Percentiles rank a stretch among this genome's conserved stretches.
Evolutionary conservation across 1,140 invertebrate species (phyloP).

Genomic region (Drosophila nigrodunni): DNA sequence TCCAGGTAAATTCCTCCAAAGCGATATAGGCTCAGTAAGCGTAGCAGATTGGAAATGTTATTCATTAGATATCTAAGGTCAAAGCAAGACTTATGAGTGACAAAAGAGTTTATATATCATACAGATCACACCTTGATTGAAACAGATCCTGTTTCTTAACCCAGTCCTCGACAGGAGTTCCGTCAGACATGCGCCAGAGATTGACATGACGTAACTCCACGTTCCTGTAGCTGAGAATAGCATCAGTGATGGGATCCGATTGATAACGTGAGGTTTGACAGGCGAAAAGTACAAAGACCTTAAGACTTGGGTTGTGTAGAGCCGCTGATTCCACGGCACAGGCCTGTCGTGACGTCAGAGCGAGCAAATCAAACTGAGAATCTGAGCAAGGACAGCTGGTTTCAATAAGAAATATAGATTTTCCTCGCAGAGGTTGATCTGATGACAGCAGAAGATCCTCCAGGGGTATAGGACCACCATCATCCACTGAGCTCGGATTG

Average conservation of each 20-base stretch:
- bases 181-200: conserved; percentile 86
- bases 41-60: conserved; percentile 89
- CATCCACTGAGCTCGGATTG: neutral
- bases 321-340: conserved; percentile 89
- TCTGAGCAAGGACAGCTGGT: conserved; percentile 85
- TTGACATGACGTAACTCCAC: conserved; percentile 86
- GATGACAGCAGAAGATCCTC: conserved; percentile 60
- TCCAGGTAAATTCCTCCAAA: conserved; percentile 90
- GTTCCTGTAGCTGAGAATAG: conserved; percentile 86
- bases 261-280: conserved; percentile 79
- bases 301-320: conserved; percentile 86
- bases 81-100: neutral
- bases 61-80: conserved; percentile 68
- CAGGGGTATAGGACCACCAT: conserved; percentile 11
- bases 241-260: conserved; percentile 67
- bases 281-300: conserved; percentile 86
- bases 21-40: conserved; percentile 90
- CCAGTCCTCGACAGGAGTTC: conserved; percentile 88
- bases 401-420: conserved; percentile 87
- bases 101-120: neutral
- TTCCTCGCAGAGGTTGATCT: conserved; percentile 80
- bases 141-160: conserved; percentile 86
- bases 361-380: neutral
- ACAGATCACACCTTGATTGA: conserved; percentile 80
- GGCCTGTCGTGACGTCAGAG: conserved; percentile 86